These are phyloP conservation scores for Augochlorella aurata DNA, from an alignment of 2,888 invertebrate species.

Conservation along the genomic window DNA sequence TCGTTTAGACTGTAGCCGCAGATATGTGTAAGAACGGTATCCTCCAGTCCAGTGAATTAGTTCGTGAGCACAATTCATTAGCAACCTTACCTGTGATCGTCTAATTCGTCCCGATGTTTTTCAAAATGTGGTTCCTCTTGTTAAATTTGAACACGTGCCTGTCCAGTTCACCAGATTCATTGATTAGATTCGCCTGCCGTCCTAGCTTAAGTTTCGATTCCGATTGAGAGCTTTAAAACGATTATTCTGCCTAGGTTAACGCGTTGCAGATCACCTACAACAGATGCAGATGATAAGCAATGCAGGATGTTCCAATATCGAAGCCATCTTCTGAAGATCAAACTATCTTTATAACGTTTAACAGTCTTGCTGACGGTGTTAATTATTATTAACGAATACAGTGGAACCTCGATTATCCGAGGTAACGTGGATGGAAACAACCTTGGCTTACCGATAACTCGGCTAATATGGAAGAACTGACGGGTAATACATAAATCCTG, in stretches of 20 bases:
- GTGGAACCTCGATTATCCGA: background rate
- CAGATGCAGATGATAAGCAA: background rate
- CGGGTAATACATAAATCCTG: too few species aligned
- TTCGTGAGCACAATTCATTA: background rate
- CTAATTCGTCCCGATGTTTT: constrained; percentile 37
- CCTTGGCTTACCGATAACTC: too few species aligned
- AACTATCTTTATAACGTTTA: background rate
- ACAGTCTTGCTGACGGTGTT: background rate
- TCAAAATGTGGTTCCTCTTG: constrained; percentile 26
- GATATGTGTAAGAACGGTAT: too few species aligned
- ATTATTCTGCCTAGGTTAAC: background rate
- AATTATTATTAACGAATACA: background rate
- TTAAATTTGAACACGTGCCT: constrained; percentile 10
- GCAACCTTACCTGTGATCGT: constrained; percentile 37
- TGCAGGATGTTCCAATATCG: background rate
- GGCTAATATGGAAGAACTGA: too few species aligned
- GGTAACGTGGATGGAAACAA: too few species aligned
- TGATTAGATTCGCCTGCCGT: background rate
- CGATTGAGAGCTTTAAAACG: background rate
- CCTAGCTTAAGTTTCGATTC: background rate
- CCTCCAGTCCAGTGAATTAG: background rate
- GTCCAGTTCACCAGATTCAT: constrained; percentile 17
- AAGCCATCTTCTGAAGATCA: constrained; percentile 2
- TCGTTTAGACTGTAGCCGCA: background rate
- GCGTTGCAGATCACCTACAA: background rate